These are phyloP conservation scores for Neodontobutis hainanensis DNA, from an alignment of 2,113 vertebrate species.

Conservation along the genomic window DNA sequence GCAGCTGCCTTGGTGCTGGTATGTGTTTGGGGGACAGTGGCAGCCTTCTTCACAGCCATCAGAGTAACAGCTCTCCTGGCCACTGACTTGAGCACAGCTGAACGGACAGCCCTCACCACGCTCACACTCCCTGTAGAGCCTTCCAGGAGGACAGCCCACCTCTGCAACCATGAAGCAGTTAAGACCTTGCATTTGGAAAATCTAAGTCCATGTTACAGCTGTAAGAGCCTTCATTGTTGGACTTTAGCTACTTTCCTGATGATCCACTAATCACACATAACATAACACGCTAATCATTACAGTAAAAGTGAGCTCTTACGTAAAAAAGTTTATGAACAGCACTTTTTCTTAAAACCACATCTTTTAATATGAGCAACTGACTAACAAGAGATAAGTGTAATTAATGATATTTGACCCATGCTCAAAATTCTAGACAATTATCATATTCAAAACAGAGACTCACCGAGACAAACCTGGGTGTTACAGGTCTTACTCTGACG, in stretches of 20 bases:
- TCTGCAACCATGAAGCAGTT: conserved; percentile 66
- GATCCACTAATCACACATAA: too few species aligned
- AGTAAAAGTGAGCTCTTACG: too few species aligned
- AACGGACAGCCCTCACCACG: conserved; percentile 85
- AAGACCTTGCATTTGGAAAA: not conserved
- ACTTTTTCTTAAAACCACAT: too few species aligned
- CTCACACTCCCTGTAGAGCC: conserved; percentile 86
- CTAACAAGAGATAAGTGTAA: too few species aligned
- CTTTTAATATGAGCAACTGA: too few species aligned
- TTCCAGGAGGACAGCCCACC: conserved; percentile 84
- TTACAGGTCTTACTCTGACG: conserved; percentile 82
- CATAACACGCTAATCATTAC: too few species aligned
- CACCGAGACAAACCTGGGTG: conserved; percentile 84
- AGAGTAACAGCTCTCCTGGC: conserved; percentile 80
- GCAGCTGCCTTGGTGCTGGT: conserved; percentile 79
- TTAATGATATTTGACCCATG: too few species aligned
- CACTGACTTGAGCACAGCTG: conserved; percentile 85
- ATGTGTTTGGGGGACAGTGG: conserved; percentile 84
- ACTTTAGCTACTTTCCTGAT: too few species aligned
- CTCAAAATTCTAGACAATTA: too few species aligned
- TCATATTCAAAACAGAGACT: conserved; percentile 21
- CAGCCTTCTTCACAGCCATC: conserved; percentile 88
- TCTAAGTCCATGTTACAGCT: too few species aligned
- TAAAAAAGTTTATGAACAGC: too few species aligned
- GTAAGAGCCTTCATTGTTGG: too few species aligned